phyloP scores from a whole-genome alignment of 2,888 invertebrate species.

The Diogma glabrata region DNA sequence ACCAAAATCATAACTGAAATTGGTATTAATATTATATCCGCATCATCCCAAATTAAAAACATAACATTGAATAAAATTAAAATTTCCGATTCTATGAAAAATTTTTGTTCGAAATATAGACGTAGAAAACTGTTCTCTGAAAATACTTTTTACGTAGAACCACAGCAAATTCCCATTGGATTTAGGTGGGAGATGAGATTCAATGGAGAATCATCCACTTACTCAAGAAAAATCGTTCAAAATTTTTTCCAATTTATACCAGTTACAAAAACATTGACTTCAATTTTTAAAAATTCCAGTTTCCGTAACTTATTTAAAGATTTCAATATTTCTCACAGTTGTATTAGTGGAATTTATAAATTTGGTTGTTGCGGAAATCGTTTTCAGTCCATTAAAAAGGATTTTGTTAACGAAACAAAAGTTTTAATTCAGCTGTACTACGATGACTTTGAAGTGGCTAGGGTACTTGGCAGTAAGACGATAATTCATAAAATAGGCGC shows the following conservation, averaged over 20 bases:
- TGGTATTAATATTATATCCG: neutral
- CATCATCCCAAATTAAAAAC: neutral
- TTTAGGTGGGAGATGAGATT: neutral
- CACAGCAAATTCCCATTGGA: conserved; percentile 1
- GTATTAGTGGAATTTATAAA: no score
- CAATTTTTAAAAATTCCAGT: neutral
- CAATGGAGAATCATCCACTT: neutral
- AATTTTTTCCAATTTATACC: neutral
- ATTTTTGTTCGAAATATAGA: conserved; percentile 3
- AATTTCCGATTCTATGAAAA: neutral
- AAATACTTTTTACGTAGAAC: neutral
- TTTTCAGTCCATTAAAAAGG: no score
- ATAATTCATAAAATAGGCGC: conserved; percentile 3
- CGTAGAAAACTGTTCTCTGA: neutral
- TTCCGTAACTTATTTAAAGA: neutral
- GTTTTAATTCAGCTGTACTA: no score
- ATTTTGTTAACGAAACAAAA: no score
- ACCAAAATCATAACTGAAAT: neutral
- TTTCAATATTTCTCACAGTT: neutral
- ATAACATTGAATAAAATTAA: neutral
- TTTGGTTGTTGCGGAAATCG: no score
- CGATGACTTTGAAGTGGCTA: no score
- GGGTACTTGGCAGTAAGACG: no score
- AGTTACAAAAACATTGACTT: neutral
- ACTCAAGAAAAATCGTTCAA: neutral